These are phyloP conservation scores for Brotula barbata DNA, from an alignment of 2,797 vertebrate genomes.

Conservation along the genomic window DNA sequence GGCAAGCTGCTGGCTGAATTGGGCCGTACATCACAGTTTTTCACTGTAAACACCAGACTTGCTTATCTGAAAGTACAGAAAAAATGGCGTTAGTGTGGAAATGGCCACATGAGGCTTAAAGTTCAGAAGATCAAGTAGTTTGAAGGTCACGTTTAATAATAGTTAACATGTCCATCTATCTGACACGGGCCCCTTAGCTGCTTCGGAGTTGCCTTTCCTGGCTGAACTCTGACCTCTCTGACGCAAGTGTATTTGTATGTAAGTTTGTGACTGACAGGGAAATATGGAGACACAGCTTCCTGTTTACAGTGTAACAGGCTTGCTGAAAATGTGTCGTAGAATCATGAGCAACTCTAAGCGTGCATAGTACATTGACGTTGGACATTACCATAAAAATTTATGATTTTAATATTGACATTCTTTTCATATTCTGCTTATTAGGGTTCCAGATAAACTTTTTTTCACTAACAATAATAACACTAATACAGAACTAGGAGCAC, in stretches of 20 bases:
- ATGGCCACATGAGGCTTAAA: conserved; percentile 15
- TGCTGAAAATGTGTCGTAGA: neutral
- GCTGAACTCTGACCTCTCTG: conserved; percentile 11
- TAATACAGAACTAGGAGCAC: no score
- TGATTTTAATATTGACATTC: no score
- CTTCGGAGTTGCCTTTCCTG: conserved; percentile 14
- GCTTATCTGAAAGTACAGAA: no score
- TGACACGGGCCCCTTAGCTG: conserved; percentile 13
- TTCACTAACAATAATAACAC: no score
- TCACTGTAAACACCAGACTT: conserved; percentile 8
- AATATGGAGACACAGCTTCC: conserved; percentile 9
- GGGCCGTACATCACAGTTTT: neutral
- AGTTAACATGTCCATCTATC: conserved; percentile 13
- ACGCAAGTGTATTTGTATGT: neutral
- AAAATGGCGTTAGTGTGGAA: neutral
- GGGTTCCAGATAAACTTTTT: no score
- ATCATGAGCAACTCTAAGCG: neutral
- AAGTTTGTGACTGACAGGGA: conserved; percentile 6
- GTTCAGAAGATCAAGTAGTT: conserved; percentile 26
- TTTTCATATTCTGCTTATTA: no score
- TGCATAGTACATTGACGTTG: no score
- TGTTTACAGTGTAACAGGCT: conserved; percentile 6
- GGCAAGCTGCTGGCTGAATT: neutral
- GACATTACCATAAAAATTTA: no score
- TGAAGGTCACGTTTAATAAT: conserved; percentile 17